Evolutionary conservation across 1,140 invertebrate species (phyloP).

Genomic region (Euwallacea fornicatus): DNA sequence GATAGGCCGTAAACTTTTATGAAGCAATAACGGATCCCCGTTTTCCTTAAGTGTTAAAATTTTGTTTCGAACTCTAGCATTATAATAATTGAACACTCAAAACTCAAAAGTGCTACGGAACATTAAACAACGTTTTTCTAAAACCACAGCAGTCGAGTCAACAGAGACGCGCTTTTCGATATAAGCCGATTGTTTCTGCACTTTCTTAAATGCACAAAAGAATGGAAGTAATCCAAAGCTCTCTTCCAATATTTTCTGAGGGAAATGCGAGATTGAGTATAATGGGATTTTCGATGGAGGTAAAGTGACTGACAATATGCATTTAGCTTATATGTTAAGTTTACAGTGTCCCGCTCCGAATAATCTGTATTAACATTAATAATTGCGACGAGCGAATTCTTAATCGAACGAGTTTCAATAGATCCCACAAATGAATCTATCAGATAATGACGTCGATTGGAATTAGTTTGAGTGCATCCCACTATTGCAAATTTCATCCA

Average conservation of each 20-base stretch:
- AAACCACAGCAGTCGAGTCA: not conserved
- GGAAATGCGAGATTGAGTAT: not conserved
- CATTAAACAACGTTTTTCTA: conserved; percentile 4
- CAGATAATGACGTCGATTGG: too few species aligned
- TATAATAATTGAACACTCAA: too few species aligned
- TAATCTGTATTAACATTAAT: too few species aligned
- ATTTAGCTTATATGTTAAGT: not conserved
- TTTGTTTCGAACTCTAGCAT: not conserved
- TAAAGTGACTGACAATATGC: conserved; percentile 2
- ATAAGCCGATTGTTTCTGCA: conserved; percentile 13
- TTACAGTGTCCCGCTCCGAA: too few species aligned
- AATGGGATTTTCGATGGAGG: not conserved
- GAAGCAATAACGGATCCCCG: not conserved
- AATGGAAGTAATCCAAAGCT: not conserved
- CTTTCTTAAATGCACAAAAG: not conserved
- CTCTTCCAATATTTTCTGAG: too few species aligned
- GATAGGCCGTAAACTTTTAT: conserved; percentile 25
- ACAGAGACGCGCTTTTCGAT: not conserved
- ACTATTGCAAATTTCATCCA: too few species aligned
- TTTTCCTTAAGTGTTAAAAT: not conserved
- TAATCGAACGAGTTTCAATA: too few species aligned
- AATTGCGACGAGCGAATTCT: too few species aligned
- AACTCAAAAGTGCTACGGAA: not conserved
- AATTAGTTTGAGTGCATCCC: too few species aligned
- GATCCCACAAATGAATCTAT: too few species aligned